Conservation (phyloP, 2,113 vertebrate species). For the Notechis scutatus region DNA sequence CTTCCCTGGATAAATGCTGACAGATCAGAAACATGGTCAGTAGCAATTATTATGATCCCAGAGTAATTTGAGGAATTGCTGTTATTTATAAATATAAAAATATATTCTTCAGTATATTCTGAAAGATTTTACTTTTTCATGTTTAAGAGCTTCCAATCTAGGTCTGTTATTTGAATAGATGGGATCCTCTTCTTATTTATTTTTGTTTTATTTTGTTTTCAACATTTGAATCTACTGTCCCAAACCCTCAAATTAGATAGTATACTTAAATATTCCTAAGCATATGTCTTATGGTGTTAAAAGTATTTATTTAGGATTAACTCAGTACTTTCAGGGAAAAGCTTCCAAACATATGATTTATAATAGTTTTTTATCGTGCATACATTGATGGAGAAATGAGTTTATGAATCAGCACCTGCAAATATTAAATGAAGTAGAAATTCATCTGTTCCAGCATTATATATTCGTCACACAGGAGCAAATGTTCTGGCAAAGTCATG, state of each 20-base stretch:
- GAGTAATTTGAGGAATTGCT: not conserved
- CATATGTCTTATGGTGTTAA: not conserved
- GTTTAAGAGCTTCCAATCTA: not conserved
- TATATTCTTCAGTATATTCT: not conserved
- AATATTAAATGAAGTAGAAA: not conserved
- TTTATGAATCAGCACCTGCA: not conserved
- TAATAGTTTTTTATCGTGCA: not conserved
- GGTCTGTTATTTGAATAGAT: not conserved
- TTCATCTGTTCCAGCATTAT: not conserved
- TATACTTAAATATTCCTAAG: not conserved
- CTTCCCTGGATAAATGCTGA: not conserved
- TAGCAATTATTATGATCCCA: not conserved
- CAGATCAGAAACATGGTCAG: not conserved
- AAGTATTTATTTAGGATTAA: not conserved
- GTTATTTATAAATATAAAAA: not conserved
- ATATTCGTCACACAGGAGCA: not conserved
- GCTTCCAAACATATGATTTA: not conserved
- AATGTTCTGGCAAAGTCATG: not conserved
- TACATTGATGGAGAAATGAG: not conserved
- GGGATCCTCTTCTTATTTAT: not conserved
- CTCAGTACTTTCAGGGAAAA: not conserved
- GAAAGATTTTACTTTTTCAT: not conserved
- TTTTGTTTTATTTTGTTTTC: not conserved
- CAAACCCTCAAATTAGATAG: not conserved
- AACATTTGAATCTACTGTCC: not conserved